Evolutionary conservation across 1,140 invertebrate species (phyloP), one percentile per base, ranked within the genome.

Genomic region (Cherax quadricarinatus): DNA sequence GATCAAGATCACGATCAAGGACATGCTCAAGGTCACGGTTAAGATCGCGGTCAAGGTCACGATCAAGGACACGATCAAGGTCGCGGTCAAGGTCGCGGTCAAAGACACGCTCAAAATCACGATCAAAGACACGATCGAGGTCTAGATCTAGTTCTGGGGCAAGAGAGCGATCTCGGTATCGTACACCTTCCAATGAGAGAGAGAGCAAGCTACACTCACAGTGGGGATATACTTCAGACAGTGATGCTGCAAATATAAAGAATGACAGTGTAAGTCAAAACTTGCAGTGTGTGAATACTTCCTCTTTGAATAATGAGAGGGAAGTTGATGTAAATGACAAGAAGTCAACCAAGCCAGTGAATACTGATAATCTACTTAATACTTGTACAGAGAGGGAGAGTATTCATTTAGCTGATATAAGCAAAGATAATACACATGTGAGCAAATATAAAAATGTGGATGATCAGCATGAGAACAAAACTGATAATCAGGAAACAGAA

Each of bases 21-120:
- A 41, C 30, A 41, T 2, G 30, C 0, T 41, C 30, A 41, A 88
- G 86, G 21, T 88, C 86, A 30, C 53, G 82, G 53, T 84, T 49
- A 82, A 18, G 82, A 51, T 84, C 82, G 2, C 30, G 30, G 2
- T 41, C 60, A 70, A 88, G 86, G 21, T 88, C 86, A 30, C 53
- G 82, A n/a, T 84, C 49, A 82, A 18, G 82, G 24, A 66, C 82
- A 60, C 53, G 78, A 7, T 80, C 78, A 3, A 24, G n/a, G 18
- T 80, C 78, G 1, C n/a, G 30, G 7, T n/a, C 78, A 18, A 24
- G 78, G 6, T 80, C 79, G 14, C 9, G 5, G 53, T 57, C 53
- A 7, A 57, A 14, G 14, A 10, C 53, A 9, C 9, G 51, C 1
- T 73, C 78, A 6, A 88, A 78, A 16, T 88, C 86, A 30, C 53